Evolutionary conservation across 2,113 vertebrate species (phyloP).

Genomic region (Osmerus eperlanus): DNA sequence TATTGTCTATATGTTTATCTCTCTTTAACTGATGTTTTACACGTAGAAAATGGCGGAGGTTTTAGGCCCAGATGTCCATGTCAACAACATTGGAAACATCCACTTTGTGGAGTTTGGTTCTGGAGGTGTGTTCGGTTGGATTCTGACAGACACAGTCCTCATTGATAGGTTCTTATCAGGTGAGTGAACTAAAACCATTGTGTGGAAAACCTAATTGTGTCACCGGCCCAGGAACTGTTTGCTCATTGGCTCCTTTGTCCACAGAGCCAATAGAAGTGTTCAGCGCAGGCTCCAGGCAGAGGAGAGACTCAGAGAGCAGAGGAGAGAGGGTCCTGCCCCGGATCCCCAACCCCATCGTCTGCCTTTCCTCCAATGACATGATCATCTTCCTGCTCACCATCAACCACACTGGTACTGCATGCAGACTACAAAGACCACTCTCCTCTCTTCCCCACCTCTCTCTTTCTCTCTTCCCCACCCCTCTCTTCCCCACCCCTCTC

Average conservation of each 20-base stretch:
- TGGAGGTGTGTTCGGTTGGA: slow-evolving; percentile 80
- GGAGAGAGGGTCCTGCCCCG: slow-evolving; percentile 50
- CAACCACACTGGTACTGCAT: slow-evolving; percentile 70
- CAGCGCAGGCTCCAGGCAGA: slow-evolving; percentile 38
- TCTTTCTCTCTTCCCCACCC: no score
- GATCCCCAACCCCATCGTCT: slow-evolving; percentile 85
- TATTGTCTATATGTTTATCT: neutral
- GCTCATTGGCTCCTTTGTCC: neutral
- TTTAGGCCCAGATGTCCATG: slow-evolving; percentile 80
- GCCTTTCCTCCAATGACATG: slow-evolving; percentile 77
- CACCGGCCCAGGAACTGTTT: slow-evolving; percentile 1
- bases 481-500: no score
- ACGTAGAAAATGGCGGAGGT: slow-evolving; percentile 72
- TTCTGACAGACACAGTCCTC: slow-evolving; percentile 67
- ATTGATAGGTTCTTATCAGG: slow-evolving; percentile 77
- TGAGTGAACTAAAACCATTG: slow-evolving; percentile 38
- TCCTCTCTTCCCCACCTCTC: no score
- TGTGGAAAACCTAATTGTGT: neutral
- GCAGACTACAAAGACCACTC: neutral
- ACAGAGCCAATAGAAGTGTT: slow-evolving; percentile 51
- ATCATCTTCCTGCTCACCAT: slow-evolving; percentile 86
- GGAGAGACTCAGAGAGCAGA: slow-evolving; percentile 32
- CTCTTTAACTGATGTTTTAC: slow-evolving; percentile 5
- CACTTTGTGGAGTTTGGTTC: slow-evolving; percentile 80
- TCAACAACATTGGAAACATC: slow-evolving; percentile 68